Conservation (phyloP, 2,113 vertebrate genomes). For the Lepus timidus region DNA sequence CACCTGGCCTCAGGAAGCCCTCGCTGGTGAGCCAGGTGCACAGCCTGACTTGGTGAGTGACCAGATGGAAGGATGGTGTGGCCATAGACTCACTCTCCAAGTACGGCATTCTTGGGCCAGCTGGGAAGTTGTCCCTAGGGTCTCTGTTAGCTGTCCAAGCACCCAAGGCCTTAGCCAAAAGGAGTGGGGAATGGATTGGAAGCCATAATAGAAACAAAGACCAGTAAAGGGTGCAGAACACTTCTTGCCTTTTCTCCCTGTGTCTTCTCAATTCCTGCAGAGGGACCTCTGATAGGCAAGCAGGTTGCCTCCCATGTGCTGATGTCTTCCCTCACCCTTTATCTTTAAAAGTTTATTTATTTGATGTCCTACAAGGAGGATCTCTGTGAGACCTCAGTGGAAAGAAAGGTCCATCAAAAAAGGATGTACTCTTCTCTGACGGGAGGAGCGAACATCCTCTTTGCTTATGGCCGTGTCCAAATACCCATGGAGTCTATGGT, state of each 20-base stretch:
- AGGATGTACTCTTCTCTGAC: no score
- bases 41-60: not conserved
- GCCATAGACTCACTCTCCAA: no score
- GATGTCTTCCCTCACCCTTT: not conserved
- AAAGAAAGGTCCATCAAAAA: no score
- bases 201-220: not conserved
- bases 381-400: no score
- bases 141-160: not conserved
- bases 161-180: not conserved
- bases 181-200: not conserved
- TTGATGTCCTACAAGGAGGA: no score
- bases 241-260: not conserved
- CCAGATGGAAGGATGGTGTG: no score
- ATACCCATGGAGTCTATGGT: no score
- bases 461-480: no score
- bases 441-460: no score
- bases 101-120: no score
- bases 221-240: not conserved
- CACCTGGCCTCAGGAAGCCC: rapidly evolving
- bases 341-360: no score
- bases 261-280: not conserved
- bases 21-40: not conserved
- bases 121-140: not conserved
- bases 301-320: not conserved
- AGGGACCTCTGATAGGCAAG: rapidly evolving